Conservation (phyloP, 2,888 invertebrate species). For the Ectropis crepuscularia region DNA sequence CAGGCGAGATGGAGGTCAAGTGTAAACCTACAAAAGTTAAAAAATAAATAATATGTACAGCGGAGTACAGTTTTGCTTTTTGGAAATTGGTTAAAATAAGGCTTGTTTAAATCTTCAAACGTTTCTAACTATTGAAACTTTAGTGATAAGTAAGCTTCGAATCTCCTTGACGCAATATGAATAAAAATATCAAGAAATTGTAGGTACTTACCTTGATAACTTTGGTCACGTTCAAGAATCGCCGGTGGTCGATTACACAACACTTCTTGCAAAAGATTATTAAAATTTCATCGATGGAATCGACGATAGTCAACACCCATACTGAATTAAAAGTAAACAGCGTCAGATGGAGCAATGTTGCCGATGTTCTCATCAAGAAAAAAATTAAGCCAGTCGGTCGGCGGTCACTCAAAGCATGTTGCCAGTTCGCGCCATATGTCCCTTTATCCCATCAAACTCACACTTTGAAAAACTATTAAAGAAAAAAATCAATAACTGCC, state of each 20-base stretch:
- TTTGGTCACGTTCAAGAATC: slow-evolving; percentile 26
- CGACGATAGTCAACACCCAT: not conserved
- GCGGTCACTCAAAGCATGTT: slow-evolving; percentile 71
- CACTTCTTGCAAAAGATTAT: slow-evolving; percentile 26
- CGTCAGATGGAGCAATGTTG: slow-evolving; percentile 56
- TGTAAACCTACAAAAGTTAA: no score
- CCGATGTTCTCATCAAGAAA: slow-evolving; percentile 51
- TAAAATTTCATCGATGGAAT: slow-evolving; percentile 16
- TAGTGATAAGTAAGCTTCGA: no score
- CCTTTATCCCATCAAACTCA: slow-evolving; percentile 50
- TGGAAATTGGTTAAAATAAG: no score
- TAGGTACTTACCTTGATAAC: slow-evolving; percentile 23
- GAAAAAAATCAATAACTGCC: slow-evolving; percentile 72
- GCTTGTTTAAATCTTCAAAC: no score
- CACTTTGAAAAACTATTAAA: slow-evolving; percentile 61
- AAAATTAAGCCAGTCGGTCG: slow-evolving; percentile 62
- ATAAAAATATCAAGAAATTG: slow-evolving; percentile 11
- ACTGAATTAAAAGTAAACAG: slow-evolving; percentile 50
- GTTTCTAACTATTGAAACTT: no score
- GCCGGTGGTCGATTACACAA: slow-evolving; percentile 31
- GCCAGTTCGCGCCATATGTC: slow-evolving; percentile 78
- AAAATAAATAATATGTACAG: no score
- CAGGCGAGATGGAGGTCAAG: no score
- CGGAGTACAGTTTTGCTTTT: no score
- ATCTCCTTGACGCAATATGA: not conserved